phyloP scores from a whole-genome alignment of 2,113 vertebrate genomes.

The Barnardius zonarius region DNA sequence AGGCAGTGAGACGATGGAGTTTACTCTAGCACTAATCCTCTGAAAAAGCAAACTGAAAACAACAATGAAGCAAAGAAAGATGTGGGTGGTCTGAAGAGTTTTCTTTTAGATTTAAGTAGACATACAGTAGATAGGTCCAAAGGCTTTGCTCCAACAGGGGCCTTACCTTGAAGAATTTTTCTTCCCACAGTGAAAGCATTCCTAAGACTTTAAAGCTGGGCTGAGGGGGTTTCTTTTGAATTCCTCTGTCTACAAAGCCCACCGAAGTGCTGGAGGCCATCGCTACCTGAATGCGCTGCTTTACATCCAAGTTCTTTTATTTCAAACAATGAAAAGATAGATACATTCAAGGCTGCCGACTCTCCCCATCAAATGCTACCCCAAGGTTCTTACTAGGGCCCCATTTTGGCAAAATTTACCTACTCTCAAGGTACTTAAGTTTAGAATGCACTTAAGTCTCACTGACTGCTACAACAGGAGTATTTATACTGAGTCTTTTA shows the following conservation, averaged over 20 bases:
- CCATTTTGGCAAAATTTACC: neutral
- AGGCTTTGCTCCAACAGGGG: constrained; percentile 12
- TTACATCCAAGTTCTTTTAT: neutral
- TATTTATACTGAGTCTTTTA: neutral
- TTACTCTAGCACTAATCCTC: constrained; percentile 77
- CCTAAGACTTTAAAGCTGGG: constrained; percentile 42
- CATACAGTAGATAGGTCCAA: constrained; percentile 51
- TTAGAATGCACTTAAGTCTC: constrained; percentile 24
- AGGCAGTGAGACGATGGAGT: constrained; percentile 68
- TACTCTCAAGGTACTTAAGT: constrained; percentile 36
- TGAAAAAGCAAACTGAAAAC: constrained; percentile 77
- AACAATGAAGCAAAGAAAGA: constrained; percentile 63
- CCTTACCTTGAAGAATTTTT: constrained; percentile 59
- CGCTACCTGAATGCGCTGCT: constrained; percentile 36
- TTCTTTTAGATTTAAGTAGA: constrained; percentile 67
- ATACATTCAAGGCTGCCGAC: constrained; percentile 43
- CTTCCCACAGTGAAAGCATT: constrained; percentile 55
- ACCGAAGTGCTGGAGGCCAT: neutral
- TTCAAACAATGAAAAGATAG: constrained; percentile 33
- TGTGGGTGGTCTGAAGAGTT: constrained; percentile 78
- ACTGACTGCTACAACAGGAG: neutral
- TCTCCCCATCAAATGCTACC: constrained; percentile 1
- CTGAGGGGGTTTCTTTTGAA: constrained; percentile 17
- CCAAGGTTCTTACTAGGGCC: neutral
- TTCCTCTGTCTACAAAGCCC: constrained; percentile 27